Percentiles rank a stretch among this genome's conserved stretches.
Evolutionary conservation across 2,797 vertebrate genomes (phyloP).

Genomic region (Takifugu ocellatus): DNA sequence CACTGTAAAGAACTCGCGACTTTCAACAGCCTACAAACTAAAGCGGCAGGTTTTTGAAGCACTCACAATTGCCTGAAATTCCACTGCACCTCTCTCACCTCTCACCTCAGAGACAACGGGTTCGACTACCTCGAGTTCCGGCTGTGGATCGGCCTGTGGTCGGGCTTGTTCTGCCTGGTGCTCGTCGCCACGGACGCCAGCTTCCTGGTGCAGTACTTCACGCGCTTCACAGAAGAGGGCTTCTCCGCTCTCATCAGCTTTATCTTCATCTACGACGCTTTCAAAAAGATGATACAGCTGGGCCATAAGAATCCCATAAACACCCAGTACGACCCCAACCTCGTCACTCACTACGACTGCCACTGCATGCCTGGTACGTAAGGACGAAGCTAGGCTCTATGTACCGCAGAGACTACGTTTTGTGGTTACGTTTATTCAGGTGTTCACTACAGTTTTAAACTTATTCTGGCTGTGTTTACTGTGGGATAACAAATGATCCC

Average conservation of each 20-base stretch:
- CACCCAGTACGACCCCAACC: slow-evolving; percentile 74
- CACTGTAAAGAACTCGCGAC: too few species aligned
- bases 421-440: too few species aligned
- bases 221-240: slow-evolving; percentile 95
- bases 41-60: too few species aligned
- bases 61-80: too few species aligned
- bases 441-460: not conserved
- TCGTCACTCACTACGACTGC: slow-evolving; percentile 85
- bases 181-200: slow-evolving; percentile 95
- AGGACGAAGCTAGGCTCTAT: too few species aligned
- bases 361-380: slow-evolving; percentile 81
- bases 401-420: too few species aligned
- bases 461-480: slow-evolving; percentile 23
- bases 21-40: too few species aligned
- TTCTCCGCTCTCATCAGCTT: slow-evolving; percentile 98
- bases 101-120: slow-evolving; percentile 82
- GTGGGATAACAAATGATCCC: slow-evolving; percentile 32
- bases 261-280: slow-evolving; percentile 98
- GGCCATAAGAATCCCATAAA: slow-evolving; percentile 89
- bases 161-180: slow-evolving; percentile 85
- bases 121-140: slow-evolving; percentile 97
- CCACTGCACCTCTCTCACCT: not conserved
- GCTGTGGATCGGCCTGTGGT: slow-evolving; percentile 98
- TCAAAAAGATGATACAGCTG: slow-evolving; percentile 98
- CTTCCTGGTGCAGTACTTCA: slow-evolving; percentile 97